A percentile compares a stretch with the other conserved stretches of the same genome.
Evolutionary conservation across 2,888 invertebrate species (phyloP).

Genomic region (Oscheius sp.): DNA sequence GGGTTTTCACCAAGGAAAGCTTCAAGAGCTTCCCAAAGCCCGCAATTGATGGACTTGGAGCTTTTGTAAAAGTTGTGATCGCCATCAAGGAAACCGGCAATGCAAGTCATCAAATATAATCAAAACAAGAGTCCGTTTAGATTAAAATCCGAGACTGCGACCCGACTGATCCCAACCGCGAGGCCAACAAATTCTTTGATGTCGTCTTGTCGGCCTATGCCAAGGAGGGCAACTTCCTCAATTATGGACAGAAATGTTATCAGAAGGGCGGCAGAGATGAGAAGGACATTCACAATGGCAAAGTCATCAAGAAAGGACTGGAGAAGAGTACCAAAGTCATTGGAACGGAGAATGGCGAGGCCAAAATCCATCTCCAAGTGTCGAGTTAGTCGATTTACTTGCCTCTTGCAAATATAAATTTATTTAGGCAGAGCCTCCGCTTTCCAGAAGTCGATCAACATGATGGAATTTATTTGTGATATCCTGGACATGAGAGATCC

Average conservation of each 20-base stretch:
- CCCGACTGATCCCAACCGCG: neutral
- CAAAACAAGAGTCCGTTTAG: no score
- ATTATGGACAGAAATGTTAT: constrained; percentile 17
- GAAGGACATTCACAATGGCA: neutral
- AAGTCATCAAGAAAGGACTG: constrained; percentile 9
- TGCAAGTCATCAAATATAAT: neutral
- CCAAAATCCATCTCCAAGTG: constrained; percentile 5
- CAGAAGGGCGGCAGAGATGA: neutral
- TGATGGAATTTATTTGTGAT: neutral
- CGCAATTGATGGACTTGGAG: no score
- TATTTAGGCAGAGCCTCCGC: constrained; percentile 21
- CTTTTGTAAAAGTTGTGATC: neutral
- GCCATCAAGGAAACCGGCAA: neutral
- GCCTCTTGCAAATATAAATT: neutral
- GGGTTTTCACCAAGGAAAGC: constrained; percentile 7
- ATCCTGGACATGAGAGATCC: no score
- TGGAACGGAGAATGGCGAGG: neutral
- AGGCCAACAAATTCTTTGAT: constrained; percentile 22
- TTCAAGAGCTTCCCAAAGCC: no score
- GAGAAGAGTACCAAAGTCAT: constrained; percentile 20
- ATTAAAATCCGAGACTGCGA: neutral
- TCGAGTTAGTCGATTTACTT: neutral
- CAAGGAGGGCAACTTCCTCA: constrained; percentile 17
- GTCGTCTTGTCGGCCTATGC: neutral
- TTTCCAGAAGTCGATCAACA: constrained; percentile 9